phyloP scores from a whole-genome alignment of 2,113 vertebrate species.

The Lichenostomus cassidix region DNA sequence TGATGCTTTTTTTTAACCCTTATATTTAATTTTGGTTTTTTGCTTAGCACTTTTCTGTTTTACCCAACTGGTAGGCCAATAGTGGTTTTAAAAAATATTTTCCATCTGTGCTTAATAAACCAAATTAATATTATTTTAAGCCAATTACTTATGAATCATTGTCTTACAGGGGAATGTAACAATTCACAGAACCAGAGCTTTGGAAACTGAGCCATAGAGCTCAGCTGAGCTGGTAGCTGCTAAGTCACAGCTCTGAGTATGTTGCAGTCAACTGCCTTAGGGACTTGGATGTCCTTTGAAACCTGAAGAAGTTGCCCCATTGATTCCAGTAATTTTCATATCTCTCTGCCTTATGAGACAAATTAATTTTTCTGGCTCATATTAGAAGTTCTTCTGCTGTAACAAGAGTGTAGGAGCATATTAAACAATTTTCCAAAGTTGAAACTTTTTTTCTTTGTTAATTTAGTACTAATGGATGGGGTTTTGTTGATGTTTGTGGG shows the following conservation, averaged over 20 bases:
- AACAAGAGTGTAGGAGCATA: background rate
- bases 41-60: background rate
- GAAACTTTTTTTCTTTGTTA: background rate
- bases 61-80: background rate
- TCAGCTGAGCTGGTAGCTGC: background rate
- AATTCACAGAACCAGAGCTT: background rate
- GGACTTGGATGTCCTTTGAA: background rate
- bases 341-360: background rate
- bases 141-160: background rate
- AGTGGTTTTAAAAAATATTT: background rate
- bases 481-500: background rate
- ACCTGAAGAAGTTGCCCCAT: background rate
- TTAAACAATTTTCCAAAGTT: background rate
- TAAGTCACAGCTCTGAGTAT: background rate
- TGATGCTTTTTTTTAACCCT: background rate
- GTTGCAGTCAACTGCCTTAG: background rate
- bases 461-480: background rate
- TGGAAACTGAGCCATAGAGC: background rate
- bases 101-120: background rate
- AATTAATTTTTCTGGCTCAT: background rate
- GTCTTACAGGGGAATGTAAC: background rate
- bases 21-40: background rate
- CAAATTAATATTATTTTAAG: background rate
- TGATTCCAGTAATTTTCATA: background rate
- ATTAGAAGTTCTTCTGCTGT: background rate